Conservation (phyloP, 1,140 invertebrate species). For the Temnothorax curvispinosus region DNA sequence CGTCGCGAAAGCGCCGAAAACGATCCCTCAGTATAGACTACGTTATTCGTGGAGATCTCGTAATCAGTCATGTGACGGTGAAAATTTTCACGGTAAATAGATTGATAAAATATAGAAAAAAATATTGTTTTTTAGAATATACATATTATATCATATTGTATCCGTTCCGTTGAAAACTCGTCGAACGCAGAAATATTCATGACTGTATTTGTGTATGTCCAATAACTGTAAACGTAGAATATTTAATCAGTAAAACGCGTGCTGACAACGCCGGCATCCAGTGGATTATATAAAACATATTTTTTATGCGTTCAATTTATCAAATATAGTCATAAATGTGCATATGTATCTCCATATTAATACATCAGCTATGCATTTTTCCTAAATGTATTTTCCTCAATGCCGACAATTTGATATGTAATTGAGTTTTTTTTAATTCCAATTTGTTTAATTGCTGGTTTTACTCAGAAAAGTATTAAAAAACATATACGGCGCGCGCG, state of each 20-base stretch:
- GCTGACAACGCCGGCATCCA: not conserved
- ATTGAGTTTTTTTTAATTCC: constrained; percentile 11
- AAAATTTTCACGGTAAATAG: not conserved
- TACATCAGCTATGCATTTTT: not conserved
- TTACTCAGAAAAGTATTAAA: constrained; percentile 12
- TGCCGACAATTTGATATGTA: not conserved
- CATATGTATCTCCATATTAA: not conserved
- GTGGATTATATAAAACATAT: not conserved
- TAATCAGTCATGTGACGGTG: not conserved
- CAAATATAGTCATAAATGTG: not conserved
- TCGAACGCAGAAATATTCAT: constrained; percentile 5
- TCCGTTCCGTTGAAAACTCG: not conserved
- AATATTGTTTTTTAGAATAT: not conserved
- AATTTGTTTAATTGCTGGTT: constrained; percentile 32
- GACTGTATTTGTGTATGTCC: not conserved
- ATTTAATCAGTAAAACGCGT: not conserved
- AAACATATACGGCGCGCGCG: not conserved
- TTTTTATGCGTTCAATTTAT: constrained; percentile 17
- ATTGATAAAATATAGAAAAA: constrained; percentile 11
- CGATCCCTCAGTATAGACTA: not conserved
- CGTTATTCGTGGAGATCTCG: not conserved
- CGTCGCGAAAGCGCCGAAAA: not conserved
- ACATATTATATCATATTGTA: not conserved
- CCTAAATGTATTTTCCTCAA: constrained; percentile 1
- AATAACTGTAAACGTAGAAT: constrained; percentile 8